Base-by-base conservation (phyloP, 2,888 invertebrate species). In the Biston stratarius region DNA sequence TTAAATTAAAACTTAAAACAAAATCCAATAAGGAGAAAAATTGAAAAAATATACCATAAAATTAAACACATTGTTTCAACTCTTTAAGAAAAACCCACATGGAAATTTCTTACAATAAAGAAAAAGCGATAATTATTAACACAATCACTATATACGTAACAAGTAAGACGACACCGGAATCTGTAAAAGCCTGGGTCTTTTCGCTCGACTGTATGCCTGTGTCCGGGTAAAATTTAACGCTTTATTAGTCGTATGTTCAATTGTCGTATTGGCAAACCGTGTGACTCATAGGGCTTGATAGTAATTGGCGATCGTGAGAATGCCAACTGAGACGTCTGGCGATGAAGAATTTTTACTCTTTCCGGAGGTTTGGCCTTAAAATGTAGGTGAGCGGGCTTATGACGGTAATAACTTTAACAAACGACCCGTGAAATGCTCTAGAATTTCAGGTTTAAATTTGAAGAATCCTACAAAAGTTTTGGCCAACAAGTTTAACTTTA, bases 271-370 rank as follows among this genome's bases (percentile, higher is more conserved):
- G 71, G 69, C 71, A 66, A 70, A 64, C 60, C 61, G 34, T 59
- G 47, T 77, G 78, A 78, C 69, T 78, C 78, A 78, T 67, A 68
- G 61, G 63, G 45, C 62, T 68, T 72, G 65, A 77, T 75, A 72
- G 69, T 66, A 72, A 73, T 71, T 74, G 65, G 62, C 61, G 61
- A 67, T 68, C 82, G 82, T 83, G 84, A 81, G 84, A 82, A 78
- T 62, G 63, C 64, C 67, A 56, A 57, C 65, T 64, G 65, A 69
- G 65, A 62, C 62, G 65, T 67, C 65, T 67, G 72, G 60, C 78
- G 77, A 77, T 79, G 75, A 77, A 80, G 82, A 83, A 85, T 86
- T 83, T n/a, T 79, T 67, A 74, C 72, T 75, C 72, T 80, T 84
- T 86, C 86, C 86, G 85, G 83, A 78, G 72, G 67, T 64, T 60